A percentile compares a stretch with the other conserved stretches of the same genome.
phyloP scores from a whole-genome alignment of 1,140 invertebrate genomes.

The Neuroterus valhalla region DNA sequence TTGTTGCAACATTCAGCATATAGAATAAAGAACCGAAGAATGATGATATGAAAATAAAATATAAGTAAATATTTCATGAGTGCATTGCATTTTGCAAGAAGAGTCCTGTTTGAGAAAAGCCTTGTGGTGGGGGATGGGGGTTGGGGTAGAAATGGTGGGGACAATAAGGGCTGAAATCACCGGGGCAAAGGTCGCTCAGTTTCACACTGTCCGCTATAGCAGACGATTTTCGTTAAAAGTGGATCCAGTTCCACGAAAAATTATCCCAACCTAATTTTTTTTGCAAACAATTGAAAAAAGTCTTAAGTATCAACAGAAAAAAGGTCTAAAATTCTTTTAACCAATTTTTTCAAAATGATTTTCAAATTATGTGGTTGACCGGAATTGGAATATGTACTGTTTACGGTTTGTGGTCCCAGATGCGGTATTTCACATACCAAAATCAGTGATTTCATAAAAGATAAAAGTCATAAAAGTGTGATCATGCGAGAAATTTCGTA shows the following conservation, averaged over 20 bases:
- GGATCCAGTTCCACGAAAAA: neutral
- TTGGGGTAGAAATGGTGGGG: conserved; percentile 52
- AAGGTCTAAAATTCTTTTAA: no score
- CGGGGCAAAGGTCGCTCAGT: conserved; percentile 70
- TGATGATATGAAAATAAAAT: no score
- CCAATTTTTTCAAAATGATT: neutral
- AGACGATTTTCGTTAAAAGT: neutral
- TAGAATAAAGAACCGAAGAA: no score
- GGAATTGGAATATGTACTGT: no score
- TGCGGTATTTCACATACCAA: no score
- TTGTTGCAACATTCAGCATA: no score
- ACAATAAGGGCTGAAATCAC: conserved; percentile 70
- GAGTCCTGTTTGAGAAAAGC: conserved; percentile 34
- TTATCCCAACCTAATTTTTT: neutral
- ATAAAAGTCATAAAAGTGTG: no score
- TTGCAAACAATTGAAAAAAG: neutral
- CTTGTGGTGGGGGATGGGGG: neutral
- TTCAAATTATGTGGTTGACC: neutral
- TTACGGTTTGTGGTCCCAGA: no score
- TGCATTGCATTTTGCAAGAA: conserved; percentile 4
- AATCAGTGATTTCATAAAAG: no score
- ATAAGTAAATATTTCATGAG: no score
- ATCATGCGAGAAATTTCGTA: no score
- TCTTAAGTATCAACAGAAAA: no score
- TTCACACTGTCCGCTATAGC: conserved; percentile 60